Base-by-base conservation (phyloP, 2,888 invertebrate species). In the Archaeoteleia sp. region DNA sequence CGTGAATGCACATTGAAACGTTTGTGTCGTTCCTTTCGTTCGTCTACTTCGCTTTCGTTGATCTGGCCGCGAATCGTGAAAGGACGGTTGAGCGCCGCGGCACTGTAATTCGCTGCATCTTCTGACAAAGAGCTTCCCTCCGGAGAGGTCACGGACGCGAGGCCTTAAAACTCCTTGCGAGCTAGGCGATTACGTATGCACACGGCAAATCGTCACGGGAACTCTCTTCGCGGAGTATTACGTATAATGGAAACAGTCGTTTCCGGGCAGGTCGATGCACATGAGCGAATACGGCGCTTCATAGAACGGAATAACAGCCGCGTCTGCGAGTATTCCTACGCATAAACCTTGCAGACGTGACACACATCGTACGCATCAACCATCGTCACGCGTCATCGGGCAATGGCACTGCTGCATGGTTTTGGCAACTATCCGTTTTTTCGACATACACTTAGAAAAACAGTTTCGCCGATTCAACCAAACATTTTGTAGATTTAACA, bases 221-320 rank as follows among this genome's bases (percentile, higher is more conserved):
- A 62, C 13, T 63, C 42, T 65, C 58, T 40, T 67, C 68, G 53
- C 66, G 62, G 53, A 65, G 45, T 60, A 45, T 65, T 65, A 69
- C 65, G 55, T 60, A 58, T 58, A 73, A 70, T 68, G 60, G 61
- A 66, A 68, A 49, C 48, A 54, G 49, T 71, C 73, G 79, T 78
- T 81, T 81, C 79, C 79, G 77, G 80, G 72, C 75, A 67, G 77
- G 63, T 74, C 76, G 78, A 80, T 80, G 78, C 81, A 78, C 80
- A 79, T 73, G 76, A 75, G 76, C 72, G 75, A 78, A 32, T 74
- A 71, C 69, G 68, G 15, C 43, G 66, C 58, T 69, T 60, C 29
- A 43, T 48, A 39, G 37, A 34, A 61, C 66, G 61, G 58, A 61
- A 65, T 61, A 62, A 53, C 17, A 60, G 57, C 35, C 37, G 25